Evolutionary conservation across 2,888 invertebrate genomes (phyloP).

Genomic region (Drosophila diplacantha): DNA sequence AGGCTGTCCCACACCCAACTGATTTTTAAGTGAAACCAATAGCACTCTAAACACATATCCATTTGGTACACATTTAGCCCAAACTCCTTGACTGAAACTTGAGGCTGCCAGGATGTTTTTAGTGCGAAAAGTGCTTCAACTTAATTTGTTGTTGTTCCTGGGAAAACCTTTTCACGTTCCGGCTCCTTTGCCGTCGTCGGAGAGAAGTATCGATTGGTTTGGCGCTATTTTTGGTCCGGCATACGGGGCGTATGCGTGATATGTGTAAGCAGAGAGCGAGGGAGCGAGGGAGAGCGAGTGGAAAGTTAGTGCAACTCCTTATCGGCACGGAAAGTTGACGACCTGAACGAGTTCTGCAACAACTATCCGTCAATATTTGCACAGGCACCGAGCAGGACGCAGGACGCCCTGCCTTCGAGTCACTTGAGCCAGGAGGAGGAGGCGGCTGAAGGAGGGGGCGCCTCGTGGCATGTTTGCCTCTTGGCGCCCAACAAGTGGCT

Average conservation of each 20-base stretch:
- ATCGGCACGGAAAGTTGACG: slow-evolving; percentile 20
- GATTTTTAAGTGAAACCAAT: background rate
- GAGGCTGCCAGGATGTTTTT: too few species aligned
- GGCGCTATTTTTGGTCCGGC: slow-evolving; percentile 28
- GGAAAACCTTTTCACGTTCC: background rate
- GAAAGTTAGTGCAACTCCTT: slow-evolving; percentile 23
- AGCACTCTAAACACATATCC: background rate
- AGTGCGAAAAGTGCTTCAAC: background rate
- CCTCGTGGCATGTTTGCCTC: slow-evolving; percentile 16
- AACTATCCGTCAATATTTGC: slow-evolving; percentile 33
- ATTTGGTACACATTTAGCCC: too few species aligned
- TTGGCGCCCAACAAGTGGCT: slow-evolving; percentile 34
- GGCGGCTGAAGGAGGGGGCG: background rate
- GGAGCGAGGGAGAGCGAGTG: too few species aligned
- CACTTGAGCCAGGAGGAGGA: slow-evolving; percentile 1
- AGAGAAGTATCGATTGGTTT: slow-evolving; percentile 23
- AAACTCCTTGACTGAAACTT: background rate
- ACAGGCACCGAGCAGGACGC: background rate
- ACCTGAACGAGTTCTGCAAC: slow-evolving; percentile 15
- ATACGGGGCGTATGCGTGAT: slow-evolving; percentile 19
- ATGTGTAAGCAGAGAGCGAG: background rate
- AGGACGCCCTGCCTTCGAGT: slow-evolving; percentile 13
- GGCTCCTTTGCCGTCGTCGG: background rate
- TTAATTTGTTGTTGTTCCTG: background rate
- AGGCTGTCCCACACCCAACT: background rate